Conservation (phyloP, 1,140 invertebrate species). For the Mesaphorura yosii region DNA sequence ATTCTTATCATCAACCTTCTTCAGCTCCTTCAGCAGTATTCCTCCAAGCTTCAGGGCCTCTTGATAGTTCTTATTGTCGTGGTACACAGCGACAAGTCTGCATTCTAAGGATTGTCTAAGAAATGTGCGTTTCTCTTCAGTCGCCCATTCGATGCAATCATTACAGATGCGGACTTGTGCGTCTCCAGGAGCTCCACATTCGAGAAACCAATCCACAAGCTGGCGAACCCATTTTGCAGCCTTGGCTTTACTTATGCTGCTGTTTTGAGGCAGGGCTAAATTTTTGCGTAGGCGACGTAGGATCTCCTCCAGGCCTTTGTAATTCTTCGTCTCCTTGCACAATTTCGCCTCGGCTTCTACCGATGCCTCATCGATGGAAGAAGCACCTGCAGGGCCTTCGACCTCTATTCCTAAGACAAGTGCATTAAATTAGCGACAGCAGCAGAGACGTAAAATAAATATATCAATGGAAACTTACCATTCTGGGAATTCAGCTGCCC, state of each 20-base stretch:
- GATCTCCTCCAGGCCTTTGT: constrained; percentile 44
- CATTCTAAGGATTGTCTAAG: constrained; percentile 90
- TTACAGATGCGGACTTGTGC: constrained; percentile 58
- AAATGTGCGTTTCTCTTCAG: constrained; percentile 92
- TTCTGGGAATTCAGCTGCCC: too few relatives aligned
- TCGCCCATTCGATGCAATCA: constrained; percentile 99
- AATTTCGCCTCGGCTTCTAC: constrained; percentile 18
- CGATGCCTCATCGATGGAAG: constrained; percentile 10
- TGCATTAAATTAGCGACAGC: too few relatives aligned
- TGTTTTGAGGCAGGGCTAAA: constrained; percentile 41
- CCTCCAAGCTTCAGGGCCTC: constrained; percentile 75
- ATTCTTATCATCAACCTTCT: constrained; percentile 99
- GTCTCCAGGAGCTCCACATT: constrained; percentile 84
- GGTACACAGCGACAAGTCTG: constrained; percentile 83
- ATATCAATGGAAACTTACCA: too few relatives aligned
- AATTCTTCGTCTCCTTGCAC: constrained; percentile 12
- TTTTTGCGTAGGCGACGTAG: constrained; percentile 91
- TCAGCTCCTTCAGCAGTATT: constrained; percentile 80
- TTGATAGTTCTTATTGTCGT: constrained; percentile 79
- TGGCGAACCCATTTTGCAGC: constrained; percentile 94
- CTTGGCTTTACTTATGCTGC: constrained; percentile 93
- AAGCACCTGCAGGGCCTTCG: background rate
- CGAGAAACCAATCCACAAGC: constrained; percentile 93
- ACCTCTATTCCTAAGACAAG: too few relatives aligned
- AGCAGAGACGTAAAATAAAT: too few relatives aligned